phyloP scores from a whole-genome alignment of 1,140 invertebrate species.

The Stegodyphus mimosarum region DNA sequence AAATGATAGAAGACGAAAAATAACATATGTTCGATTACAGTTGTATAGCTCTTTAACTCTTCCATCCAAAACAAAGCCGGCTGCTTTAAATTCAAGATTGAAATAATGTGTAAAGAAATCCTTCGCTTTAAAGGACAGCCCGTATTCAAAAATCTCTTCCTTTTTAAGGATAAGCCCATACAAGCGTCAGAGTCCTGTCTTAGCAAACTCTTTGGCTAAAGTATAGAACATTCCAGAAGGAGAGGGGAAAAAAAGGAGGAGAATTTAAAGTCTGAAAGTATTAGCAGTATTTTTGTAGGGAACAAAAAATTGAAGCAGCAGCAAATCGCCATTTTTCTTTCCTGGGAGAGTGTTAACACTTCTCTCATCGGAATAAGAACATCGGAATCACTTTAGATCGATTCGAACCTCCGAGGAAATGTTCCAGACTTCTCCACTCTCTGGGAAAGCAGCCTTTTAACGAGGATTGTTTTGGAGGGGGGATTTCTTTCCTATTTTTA shows the following conservation, averaged over 20 bases:
- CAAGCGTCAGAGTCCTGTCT: not conserved
- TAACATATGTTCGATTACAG: too few relatives aligned
- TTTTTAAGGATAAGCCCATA: not conserved
- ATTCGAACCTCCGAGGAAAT: conserved; percentile 54
- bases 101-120: too few relatives aligned
- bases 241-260: conserved; percentile 6
- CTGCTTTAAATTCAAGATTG: too few relatives aligned
- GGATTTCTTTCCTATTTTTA: not conserved
- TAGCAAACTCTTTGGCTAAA: not conserved
- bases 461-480: conserved; percentile 27
- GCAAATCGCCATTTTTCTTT: conserved; percentile 54
- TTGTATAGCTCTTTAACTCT: too few relatives aligned
- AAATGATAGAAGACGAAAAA: too few relatives aligned
- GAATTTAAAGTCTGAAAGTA: conserved; percentile 45
- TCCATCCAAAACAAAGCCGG: too few relatives aligned
- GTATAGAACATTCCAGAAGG: not conserved
- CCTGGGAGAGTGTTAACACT: conserved; percentile 45
- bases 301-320: conserved; percentile 20
- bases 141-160: not conserved
- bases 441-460: conserved; percentile 38
- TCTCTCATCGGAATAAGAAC: conserved; percentile 56
- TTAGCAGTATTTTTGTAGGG: conserved; percentile 38
- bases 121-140: too few relatives aligned
- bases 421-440: conserved; percentile 33
- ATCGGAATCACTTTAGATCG: conserved; percentile 58